Base-by-base conservation (phyloP, 2,888 invertebrate species). In the Tetragonula carbonaria region DNA sequence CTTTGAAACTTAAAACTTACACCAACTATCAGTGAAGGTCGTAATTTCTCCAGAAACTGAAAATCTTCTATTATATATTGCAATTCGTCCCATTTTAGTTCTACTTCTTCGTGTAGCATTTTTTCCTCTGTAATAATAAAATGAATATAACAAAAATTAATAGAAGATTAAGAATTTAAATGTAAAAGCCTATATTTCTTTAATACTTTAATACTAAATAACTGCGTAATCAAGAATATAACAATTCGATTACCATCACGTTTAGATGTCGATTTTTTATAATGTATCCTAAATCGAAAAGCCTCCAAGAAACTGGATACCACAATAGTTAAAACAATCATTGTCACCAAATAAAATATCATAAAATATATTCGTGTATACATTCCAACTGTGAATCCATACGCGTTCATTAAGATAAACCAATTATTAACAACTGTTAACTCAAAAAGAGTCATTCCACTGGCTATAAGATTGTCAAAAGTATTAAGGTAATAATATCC, bases 331-430 rank as follows among this genome's bases (percentile, higher is more conserved):
- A 98, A 95, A n/a, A 98, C 98, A 84, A 97, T 97, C 98, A 98
- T 98, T 76, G 98, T 98, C 91, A 97, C 97, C 73, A 98, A 95
- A 94, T 98, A 98, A 95, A 98, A 98, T 62, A 96, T 95, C 97
- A 98, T 98, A 93, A 98, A 98, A 93, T 97, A 98, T n/a, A 97
- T 95, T 88, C 98, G 95, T 77, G 97, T 97, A 95, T 97, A 97
- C 91, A 97, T 96, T 73, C 96, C 96, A 0, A 96, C 96, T 28
- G 97, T 97, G 0, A 96, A 95, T 0, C 97, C 97, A 93, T 97
- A 97, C 2, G 97, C 98, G 93, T 98, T 97, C 98, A 98, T 98
- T 45, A 98, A 96, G 80, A 98, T 97, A 92, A 98, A 98, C 98
- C 98, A 98, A 95, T 98, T 98, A 94, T 98, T 98, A 80, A 98